These are phyloP conservation scores for Malurus melanocephalus DNA, from an alignment of 2,113 vertebrate species.

Conservation along the genomic window DNA sequence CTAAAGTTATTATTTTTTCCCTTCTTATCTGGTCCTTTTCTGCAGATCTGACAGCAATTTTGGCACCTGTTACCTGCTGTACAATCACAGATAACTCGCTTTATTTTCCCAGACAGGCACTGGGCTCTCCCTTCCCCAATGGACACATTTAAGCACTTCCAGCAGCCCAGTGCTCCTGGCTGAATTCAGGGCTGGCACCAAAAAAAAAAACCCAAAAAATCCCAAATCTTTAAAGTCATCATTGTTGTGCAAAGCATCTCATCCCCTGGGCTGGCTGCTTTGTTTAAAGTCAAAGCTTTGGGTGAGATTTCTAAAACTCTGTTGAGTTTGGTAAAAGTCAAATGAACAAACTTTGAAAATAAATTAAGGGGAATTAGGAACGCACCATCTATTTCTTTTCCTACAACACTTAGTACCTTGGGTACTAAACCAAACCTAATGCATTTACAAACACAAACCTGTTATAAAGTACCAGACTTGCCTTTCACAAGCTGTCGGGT, in stretches of 20 bases:
- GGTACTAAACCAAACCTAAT: neutral
- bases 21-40: neutral
- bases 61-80: neutral
- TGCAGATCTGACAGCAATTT: neutral
- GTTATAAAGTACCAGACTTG: neutral
- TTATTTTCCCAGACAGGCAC: neutral
- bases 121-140: neutral
- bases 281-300: neutral
- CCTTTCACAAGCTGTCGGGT: neutral
- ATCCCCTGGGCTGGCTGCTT: neutral
- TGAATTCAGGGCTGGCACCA: neutral
- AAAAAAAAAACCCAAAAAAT: accelerated
- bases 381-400: neutral
- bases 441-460: neutral
- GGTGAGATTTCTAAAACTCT: neutral
- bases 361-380: neutral
- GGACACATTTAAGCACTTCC: accelerated
- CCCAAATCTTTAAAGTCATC: neutral
- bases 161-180: neutral
- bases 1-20: neutral
- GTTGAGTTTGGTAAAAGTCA: no score
- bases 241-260: no score
- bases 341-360: neutral
- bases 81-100: neutral
- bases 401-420: neutral